Evolutionary conservation across 2,113 vertebrate genomes (phyloP).

Genomic region (Pseudorectes ferrugineus): DNA sequence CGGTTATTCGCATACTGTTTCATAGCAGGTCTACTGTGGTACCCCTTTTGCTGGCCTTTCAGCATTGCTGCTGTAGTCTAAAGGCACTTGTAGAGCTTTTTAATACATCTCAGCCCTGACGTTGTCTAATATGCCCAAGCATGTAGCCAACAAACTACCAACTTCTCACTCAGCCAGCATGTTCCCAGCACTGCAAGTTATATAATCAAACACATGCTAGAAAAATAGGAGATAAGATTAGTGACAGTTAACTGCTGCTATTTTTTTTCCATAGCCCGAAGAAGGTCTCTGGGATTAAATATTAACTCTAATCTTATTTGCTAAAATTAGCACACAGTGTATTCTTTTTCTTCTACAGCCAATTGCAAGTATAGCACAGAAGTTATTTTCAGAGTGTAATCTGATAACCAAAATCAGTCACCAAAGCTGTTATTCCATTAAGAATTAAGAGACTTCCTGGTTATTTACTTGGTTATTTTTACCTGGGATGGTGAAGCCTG

Average conservation of each 20-base stretch:
- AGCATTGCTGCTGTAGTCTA: not conserved
- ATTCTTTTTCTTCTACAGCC: slow-evolving; percentile 40
- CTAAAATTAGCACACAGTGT: slow-evolving; percentile 52
- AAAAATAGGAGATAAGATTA: slow-evolving; percentile 57
- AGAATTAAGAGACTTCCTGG: slow-evolving; percentile 39
- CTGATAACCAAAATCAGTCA: slow-evolving; percentile 55
- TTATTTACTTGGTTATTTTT: slow-evolving; percentile 57
- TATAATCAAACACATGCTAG: slow-evolving; percentile 48
- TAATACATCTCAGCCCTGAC: not conserved
- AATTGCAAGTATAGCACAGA: not conserved
- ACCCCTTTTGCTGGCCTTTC: not conserved
- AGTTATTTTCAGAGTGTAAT: slow-evolving; percentile 55
- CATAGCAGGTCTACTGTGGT: not conserved
- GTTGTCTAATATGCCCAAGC: not conserved
- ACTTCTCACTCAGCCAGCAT: not conserved
- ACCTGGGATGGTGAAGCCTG: not conserved
- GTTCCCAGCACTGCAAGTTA: slow-evolving; percentile 30
- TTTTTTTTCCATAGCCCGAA: slow-evolving; percentile 13
- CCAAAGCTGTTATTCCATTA: slow-evolving; percentile 54
- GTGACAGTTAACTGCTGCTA: slow-evolving; percentile 48
- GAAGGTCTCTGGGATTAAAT: slow-evolving; percentile 48
- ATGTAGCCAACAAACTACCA: not conserved
- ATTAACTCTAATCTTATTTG: slow-evolving; percentile 61
- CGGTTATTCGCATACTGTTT: not conserved
- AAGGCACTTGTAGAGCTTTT: not conserved